Percentiles rank a stretch among this genome's conserved stretches.
Evolutionary conservation across 2,113 vertebrate genomes (phyloP).

Genomic region (Fregetta grallaria): DNA sequence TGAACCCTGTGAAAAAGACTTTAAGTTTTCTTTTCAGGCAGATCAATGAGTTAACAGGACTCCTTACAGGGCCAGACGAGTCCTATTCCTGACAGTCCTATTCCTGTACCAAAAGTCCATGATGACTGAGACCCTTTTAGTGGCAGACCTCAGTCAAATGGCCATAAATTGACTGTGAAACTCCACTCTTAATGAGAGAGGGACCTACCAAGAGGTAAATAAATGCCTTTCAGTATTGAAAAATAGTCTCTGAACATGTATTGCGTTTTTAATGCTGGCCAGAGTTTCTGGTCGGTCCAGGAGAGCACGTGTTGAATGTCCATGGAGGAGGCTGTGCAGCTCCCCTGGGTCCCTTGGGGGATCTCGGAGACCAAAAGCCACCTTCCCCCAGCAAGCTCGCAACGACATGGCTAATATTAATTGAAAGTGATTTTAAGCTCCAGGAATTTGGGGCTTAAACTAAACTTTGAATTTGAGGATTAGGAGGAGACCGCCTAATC

Average conservation of each 20-base stretch:
- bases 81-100: neutral
- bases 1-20: neutral
- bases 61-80: neutral
- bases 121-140: neutral
- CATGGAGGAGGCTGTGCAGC: neutral
- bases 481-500: neutral
- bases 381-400: neutral
- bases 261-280: neutral
- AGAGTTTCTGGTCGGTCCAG: neutral
- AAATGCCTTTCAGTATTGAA: neutral
- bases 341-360: neutral
- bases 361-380: neutral
- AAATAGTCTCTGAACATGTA: neutral
- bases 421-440: neutral
- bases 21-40: neutral
- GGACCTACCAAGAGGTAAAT: neutral
- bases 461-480: neutral
- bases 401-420: neutral
- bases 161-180: neutral
- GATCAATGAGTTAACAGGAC: neutral
- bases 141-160: neutral
- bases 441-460: slow-evolving; percentile 10
- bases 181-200: neutral
- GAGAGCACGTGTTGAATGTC: neutral
- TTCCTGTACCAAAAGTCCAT: neutral